Percentiles rank a stretch among this genome's conserved stretches.
phyloP scores from a whole-genome alignment of 2,113 vertebrate genomes.

The Aix galericulata region DNA sequence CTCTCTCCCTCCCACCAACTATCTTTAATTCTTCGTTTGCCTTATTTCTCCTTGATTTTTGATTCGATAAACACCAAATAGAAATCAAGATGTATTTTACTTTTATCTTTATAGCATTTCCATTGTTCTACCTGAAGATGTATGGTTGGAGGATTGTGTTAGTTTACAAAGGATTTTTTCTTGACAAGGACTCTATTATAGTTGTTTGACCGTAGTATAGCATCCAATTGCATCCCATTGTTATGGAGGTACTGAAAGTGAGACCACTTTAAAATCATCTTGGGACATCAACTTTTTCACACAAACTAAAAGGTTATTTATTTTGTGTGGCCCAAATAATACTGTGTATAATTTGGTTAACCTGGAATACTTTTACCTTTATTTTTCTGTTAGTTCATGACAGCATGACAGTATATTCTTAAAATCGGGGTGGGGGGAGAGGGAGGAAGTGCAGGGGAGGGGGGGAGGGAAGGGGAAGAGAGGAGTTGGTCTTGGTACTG shows the following conservation, averaged over 20 bases:
- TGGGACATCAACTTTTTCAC: not conserved
- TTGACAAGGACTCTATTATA: not conserved
- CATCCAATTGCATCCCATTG: not conserved
- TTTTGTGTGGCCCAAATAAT: not conserved
- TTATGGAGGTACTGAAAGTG: not conserved
- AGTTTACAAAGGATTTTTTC: not conserved
- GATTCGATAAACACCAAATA: not conserved
- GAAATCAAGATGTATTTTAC: not conserved
- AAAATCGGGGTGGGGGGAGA: not conserved
- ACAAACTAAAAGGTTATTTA: not conserved
- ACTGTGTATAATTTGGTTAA: not conserved
- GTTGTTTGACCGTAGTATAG: not conserved
- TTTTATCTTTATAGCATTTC: not conserved
- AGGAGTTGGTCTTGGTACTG: not conserved
- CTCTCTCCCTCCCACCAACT: not conserved
- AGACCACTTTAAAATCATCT: not conserved
- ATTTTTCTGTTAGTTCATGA: too few species aligned
- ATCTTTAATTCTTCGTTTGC: not conserved
- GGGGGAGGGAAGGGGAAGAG: too few species aligned
- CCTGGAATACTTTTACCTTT: not conserved
- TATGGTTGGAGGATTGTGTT: not conserved
- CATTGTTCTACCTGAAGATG: not conserved
- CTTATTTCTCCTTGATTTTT: not conserved
- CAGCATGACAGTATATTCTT: not conserved
- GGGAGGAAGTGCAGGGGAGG: too few species aligned